Conservation (phyloP, 35 echinoderm and acorn worm genomes). For the Acanthaster planci region DNA sequence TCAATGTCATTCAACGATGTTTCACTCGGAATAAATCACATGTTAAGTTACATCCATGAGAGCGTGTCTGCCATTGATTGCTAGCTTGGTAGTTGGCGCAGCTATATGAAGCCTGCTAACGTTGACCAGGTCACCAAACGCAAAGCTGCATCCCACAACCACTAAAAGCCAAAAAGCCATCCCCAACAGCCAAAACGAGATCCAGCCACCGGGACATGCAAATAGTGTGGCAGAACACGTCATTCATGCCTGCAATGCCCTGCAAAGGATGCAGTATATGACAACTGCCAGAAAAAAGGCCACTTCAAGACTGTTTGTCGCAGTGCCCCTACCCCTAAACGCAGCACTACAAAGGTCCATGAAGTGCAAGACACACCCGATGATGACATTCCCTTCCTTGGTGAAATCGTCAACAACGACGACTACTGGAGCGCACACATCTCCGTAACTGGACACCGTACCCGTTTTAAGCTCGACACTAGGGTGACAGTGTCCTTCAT, state of each 20-base stretch:
- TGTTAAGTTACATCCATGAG: too few species aligned
- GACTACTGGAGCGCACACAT: conserved; percentile 29
- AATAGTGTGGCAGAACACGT: not conserved
- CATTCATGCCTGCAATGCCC: not conserved
- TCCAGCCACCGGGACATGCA: not conserved
- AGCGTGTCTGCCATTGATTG: too few species aligned
- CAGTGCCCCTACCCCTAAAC: not conserved
- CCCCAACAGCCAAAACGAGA: not conserved
- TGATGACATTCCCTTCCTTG: conserved; percentile 3
- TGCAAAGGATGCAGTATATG: not conserved
- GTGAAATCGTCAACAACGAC: conserved; percentile 11
- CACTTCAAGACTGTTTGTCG: not conserved
- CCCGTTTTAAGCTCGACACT: conserved; percentile 32
- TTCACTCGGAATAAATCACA: too few species aligned
- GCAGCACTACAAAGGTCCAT: not conserved
- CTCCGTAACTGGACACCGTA: conserved; percentile 8
- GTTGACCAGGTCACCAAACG: not conserved
- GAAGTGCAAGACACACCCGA: not conserved
- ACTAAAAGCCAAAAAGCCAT: not conserved
- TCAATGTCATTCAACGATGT: too few species aligned
- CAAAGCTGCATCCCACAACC: not conserved
- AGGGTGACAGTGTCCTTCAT: conserved; percentile 27
- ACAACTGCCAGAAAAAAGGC: not conserved
- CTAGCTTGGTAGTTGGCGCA: too few species aligned
- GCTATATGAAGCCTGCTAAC: not conserved